phyloP scores from a whole-genome alignment of 2,888 invertebrate species.

The Eristalis pertinax region DNA sequence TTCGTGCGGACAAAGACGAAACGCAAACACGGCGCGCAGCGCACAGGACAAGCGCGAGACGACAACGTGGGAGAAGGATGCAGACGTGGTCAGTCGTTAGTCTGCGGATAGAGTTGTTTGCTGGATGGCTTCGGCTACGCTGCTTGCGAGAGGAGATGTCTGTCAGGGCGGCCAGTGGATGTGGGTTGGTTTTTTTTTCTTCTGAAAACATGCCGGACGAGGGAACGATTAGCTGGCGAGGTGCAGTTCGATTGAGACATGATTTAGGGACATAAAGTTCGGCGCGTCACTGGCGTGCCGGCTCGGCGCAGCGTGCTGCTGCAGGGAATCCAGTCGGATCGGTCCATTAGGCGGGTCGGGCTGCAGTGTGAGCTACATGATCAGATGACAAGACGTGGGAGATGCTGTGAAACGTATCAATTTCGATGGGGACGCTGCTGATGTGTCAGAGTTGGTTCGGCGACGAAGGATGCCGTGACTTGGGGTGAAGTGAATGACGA shows the following conservation, averaged over 20 bases:
- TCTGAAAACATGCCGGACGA: not conserved
- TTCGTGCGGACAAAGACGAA: constrained; percentile 4
- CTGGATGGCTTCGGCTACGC: not conserved
- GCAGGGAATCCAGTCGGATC: not conserved
- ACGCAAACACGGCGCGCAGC: not conserved
- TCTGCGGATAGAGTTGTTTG: constrained; percentile 57
- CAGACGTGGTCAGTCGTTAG: constrained; percentile 58
- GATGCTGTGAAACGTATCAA: not conserved
- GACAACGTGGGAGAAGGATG: constrained; percentile 56
- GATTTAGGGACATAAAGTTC: not conserved
- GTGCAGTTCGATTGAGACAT: not conserved
- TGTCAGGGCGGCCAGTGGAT: constrained; percentile 31
- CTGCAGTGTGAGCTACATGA: not conserved
- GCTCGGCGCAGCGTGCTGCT: not conserved
- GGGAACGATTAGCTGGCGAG: not conserved
- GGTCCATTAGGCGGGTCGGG: not conserved
- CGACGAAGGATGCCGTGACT: not conserved
- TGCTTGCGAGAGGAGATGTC: constrained; percentile 27
- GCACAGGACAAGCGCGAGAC: constrained; percentile 43
- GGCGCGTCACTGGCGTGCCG: not conserved
- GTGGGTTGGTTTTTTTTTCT: constrained; percentile 28
- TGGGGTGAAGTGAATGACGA: too few relatives aligned
- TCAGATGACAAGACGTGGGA: not conserved
- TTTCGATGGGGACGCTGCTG: not conserved
- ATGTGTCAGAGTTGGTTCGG: not conserved